Conservation (phyloP, 1,140 invertebrate species). For the Zaprionus nigranus region DNA sequence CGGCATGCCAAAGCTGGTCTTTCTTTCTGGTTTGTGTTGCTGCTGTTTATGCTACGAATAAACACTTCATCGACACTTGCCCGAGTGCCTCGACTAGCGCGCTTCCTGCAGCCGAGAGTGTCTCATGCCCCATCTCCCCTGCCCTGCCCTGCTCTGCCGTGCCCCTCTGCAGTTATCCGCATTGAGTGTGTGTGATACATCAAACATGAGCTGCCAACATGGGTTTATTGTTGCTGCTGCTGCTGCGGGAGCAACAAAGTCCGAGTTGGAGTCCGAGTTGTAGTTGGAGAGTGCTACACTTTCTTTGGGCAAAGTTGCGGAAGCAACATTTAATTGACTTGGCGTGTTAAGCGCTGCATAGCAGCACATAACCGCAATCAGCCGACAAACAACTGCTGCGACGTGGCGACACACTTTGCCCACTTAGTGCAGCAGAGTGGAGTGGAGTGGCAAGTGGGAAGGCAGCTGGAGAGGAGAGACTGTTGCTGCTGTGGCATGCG, state of each 20-base stretch:
- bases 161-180: not conserved
- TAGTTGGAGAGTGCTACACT: slow-evolving; percentile 50
- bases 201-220: slow-evolving; percentile 60
- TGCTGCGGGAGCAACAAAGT: slow-evolving; percentile 4
- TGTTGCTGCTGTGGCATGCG: slow-evolving; percentile 38
- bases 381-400: slow-evolving; percentile 71
- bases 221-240: slow-evolving; percentile 40
- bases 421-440: slow-evolving; percentile 47
- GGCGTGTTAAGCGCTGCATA: slow-evolving; percentile 77
- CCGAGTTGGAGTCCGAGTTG: slow-evolving; percentile 1
- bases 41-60: slow-evolving; percentile 54
- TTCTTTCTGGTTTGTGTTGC: slow-evolving; percentile 3
- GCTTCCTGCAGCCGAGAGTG: slow-evolving; percentile 7
- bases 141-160: not conserved
- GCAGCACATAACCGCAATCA: slow-evolving; percentile 76
- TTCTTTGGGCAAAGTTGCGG: slow-evolving; percentile 66
- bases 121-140: slow-evolving; percentile 6
- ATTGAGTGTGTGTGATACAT: slow-evolving; percentile 53
- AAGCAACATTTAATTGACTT: slow-evolving; percentile 83
- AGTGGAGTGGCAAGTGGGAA: not conserved
- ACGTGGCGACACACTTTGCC: slow-evolving; percentile 53
- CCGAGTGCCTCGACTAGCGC: slow-evolving; percentile 32
- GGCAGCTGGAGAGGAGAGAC: not conserved
- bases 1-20: too few species aligned
- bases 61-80: slow-evolving; percentile 74